Base-by-base conservation (phyloP, 2,888 invertebrate genomes). In the Ptilodon capucinus region DNA sequence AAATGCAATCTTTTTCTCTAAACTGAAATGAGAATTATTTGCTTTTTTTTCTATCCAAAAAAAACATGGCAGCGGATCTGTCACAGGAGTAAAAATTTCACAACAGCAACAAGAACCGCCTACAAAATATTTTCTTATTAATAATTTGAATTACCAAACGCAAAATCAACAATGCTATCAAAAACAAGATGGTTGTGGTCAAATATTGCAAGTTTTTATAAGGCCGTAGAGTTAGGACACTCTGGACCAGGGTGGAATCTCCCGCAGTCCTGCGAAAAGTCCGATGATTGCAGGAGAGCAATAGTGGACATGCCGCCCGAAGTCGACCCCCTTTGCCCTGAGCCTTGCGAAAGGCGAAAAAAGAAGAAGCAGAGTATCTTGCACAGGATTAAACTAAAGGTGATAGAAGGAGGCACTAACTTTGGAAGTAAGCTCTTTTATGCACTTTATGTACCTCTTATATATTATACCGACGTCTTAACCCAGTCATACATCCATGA, bases 351-450 rank as follows among this genome's bases (percentile, higher is more conserved):
- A 14, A 74, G 74, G 43, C 64, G 65, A 34, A 64, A 54, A 8
- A 77, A 59, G 17, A 79, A 80, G 54, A 83, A 81, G 45, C 49
- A 64, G 36, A 81, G 86, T 0, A 81, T 90, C 35, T 58, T 91
- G 7, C 87, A 86, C 51, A 82, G 60, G 57, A 87, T 90, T 18
- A 88, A 87, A 63, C 49, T 90, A 43, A 83, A 60, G 60, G 63
- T 91, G 7, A 65, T 84, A 17, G 86, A 90, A 57, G 90, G 90
- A 16, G 89, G 90, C 45, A 80, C 86, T 1, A 91, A 90, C 55
- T 90, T 91, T 71, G 88, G 88, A 59, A 86, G 90, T 89, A 65
- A 83, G 87, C 14, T 13, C n/a, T 16, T 25, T 40, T 8, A 21
- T n/a, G 2, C 21, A n/a, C n/a, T n/a, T n/a, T n/a, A n/a, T n/a